Percentiles rank a stretch among this genome's conserved stretches.
These are phyloP conservation scores for Sternarchorhynchus goeldii DNA, from an alignment of 2,797 vertebrate species.

Conservation along the genomic window DNA sequence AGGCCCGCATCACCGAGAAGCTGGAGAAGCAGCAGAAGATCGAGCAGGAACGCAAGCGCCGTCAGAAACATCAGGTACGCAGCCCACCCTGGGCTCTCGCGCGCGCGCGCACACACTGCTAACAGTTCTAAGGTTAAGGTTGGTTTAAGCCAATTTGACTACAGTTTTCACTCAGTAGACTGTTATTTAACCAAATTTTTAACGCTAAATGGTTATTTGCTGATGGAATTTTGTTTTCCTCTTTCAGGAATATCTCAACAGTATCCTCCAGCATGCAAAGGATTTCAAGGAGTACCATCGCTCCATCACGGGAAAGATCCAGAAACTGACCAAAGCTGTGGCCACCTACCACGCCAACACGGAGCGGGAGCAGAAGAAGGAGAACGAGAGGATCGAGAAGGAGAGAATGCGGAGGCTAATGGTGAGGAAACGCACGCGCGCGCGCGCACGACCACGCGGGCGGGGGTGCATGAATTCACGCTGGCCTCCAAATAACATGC, in stretches of 20 bases:
- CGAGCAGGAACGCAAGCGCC: conserved; percentile 92
- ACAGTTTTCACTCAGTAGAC: too few species aligned
- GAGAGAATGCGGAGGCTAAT: conserved; percentile 95
- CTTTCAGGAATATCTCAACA: conserved; percentile 96
- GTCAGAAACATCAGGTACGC: conserved; percentile 94
- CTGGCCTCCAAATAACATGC: not conserved
- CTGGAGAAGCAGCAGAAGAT: conserved; percentile 99
- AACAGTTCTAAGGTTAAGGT: too few species aligned
- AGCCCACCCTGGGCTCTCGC: accelerated
- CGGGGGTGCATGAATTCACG: not conserved
- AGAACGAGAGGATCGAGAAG: conserved; percentile 95
- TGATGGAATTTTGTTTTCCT: not conserved
- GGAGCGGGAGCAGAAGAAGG: conserved; percentile 96
- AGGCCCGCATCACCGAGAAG: conserved; percentile 97
- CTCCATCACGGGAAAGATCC: conserved; percentile 91
- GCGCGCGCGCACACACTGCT: too few species aligned
- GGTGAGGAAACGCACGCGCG: conserved; percentile 68
- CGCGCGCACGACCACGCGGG: not conserved
- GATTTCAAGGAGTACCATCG: conserved; percentile 98
- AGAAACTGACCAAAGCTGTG: conserved; percentile 94
- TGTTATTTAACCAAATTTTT: too few species aligned
- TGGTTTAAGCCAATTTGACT: too few species aligned
- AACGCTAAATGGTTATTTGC: too few species aligned
- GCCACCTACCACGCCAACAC: conserved; percentile 97
- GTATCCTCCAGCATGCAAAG: conserved; percentile 97